Percentiles rank a stretch among this genome's conserved stretches.
These are phyloP conservation scores for Papilio demoleus DNA, from an alignment of 2,888 invertebrate species.

Conservation along the genomic window DNA sequence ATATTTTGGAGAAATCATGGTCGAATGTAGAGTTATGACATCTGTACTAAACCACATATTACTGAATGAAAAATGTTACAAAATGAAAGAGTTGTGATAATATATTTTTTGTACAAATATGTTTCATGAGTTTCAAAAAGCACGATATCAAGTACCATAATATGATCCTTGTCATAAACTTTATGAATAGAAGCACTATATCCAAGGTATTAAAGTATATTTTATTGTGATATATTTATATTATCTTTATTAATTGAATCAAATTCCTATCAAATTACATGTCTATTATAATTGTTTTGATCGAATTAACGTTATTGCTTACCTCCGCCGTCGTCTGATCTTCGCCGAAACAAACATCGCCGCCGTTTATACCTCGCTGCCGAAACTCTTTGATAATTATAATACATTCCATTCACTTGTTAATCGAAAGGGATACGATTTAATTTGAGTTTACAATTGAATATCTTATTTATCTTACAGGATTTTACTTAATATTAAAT, in stretches of 20 bases:
- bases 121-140: not conserved
- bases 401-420: slow-evolving; percentile 28
- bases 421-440: slow-evolving; percentile 24
- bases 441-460: slow-evolving; percentile 23
- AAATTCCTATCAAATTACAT: slow-evolving; percentile 16
- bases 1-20: no score
- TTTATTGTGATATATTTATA: not conserved
- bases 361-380: not conserved
- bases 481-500: not conserved
- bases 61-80: no score
- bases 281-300: slow-evolving; percentile 23
- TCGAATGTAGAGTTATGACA: no score
- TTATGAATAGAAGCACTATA: not conserved
- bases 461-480: slow-evolving; percentile 18
- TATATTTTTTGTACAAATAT: not conserved
- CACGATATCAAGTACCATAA: not conserved
- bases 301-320: slow-evolving; percentile 28
- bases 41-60: no score
- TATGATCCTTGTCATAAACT: not conserved
- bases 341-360: slow-evolving; percentile 30
- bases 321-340: slow-evolving; percentile 22
- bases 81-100: not conserved
- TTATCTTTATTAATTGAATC: slow-evolving; percentile 9
- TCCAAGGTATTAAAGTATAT: not conserved
- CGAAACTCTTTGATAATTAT: slow-evolving; percentile 22